Evolutionary conservation across 2,888 invertebrate species (phyloP).

Genomic region (Bellardia bayeri): DNA sequence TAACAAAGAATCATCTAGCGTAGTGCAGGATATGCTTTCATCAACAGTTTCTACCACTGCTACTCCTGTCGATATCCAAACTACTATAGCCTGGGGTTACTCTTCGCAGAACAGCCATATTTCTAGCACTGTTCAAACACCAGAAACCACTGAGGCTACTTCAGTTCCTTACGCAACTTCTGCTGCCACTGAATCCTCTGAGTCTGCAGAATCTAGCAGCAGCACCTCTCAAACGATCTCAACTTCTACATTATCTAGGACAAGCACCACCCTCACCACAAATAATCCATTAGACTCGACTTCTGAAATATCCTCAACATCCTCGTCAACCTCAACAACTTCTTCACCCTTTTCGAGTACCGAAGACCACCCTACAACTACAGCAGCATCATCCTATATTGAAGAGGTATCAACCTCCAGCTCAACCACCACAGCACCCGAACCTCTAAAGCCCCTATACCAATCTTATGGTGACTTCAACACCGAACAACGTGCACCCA

Average conservation of each 20-base stretch:
- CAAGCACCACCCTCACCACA: not conserved
- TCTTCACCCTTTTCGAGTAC: slow-evolving; percentile 47
- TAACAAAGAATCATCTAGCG: not conserved
- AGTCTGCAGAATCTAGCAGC: slow-evolving; percentile 5
- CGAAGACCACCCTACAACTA: not conserved
- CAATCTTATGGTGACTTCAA: slow-evolving; percentile 55
- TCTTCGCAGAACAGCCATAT: not conserved
- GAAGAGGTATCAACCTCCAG: not conserved
- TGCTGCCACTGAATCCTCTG: not conserved
- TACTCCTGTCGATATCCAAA: not conserved
- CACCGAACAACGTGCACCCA: slow-evolving; percentile 1
- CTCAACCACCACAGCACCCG: slow-evolving; percentile 73
- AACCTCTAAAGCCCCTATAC: slow-evolving; percentile 73
- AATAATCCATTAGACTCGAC: slow-evolving; percentile 24
- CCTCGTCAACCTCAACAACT: slow-evolving; percentile 44
- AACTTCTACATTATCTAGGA: slow-evolving; percentile 5
- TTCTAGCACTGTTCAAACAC: not conserved
- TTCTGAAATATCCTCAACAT: slow-evolving; percentile 15
- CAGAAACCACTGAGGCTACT: not conserved
- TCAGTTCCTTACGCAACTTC: slow-evolving; percentile 19
- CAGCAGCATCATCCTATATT: slow-evolving; percentile 4
- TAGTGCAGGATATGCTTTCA: not conserved
- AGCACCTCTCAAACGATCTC: slow-evolving; percentile 22
- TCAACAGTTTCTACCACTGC: not conserved
- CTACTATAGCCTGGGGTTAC: not conserved